phyloP scores from a whole-genome alignment of 2,888 invertebrate genomes.

The Sminthurides aquaticus region DNA sequence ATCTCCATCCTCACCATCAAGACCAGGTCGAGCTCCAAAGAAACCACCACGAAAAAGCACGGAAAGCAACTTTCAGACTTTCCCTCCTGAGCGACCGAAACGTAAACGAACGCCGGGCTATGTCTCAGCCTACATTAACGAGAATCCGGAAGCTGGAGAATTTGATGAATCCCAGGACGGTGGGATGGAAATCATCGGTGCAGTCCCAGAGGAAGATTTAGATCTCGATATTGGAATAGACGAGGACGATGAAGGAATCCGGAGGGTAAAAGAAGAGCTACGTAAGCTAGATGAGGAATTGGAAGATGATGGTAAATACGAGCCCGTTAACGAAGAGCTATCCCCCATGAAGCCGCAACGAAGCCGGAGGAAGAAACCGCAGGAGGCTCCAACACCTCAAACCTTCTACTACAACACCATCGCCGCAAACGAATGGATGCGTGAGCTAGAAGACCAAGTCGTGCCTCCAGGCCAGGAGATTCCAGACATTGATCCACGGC shows the following conservation, averaged over 20 bases:
- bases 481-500: conserved; percentile 21
- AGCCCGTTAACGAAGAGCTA: conserved; percentile 34
- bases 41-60: conserved; percentile 37
- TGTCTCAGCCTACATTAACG: conserved; percentile 38
- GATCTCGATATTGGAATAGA: background rate
- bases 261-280: conserved; percentile 32
- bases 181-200: conserved; percentile 24
- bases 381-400: conserved; percentile 23
- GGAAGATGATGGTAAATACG: conserved; percentile 40
- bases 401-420: conserved; percentile 42
- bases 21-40: conserved; percentile 32
- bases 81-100: conserved; percentile 41
- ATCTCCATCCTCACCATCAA: conserved; percentile 47
- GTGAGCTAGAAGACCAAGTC: conserved; percentile 26
- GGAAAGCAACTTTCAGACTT: conserved; percentile 38
- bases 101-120: conserved; percentile 37
- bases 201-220: conserved; percentile 10
- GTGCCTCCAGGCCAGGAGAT: background rate
- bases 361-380: conserved; percentile 26
- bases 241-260: conserved; percentile 28
- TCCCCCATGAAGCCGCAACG: conserved; percentile 30
- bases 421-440: conserved; percentile 41
- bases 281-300: conserved; percentile 30
- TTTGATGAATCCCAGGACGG: conserved; percentile 7
- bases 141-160: conserved; percentile 23